phyloP scores from a whole-genome alignment of 2,888 invertebrate species.

The Adineta ricciae region DNA sequence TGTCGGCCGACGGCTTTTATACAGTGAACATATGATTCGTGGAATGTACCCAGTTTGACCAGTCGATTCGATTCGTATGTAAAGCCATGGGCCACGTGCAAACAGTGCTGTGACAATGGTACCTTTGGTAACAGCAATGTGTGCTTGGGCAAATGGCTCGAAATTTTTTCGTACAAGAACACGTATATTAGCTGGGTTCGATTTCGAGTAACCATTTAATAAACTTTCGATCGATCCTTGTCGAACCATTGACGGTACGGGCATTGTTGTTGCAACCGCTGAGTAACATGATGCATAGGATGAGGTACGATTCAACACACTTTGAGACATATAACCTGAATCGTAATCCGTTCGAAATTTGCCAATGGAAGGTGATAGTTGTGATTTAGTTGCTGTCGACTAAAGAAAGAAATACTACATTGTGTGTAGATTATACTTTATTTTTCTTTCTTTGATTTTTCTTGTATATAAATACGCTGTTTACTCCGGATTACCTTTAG shows the following conservation, averaged over 20 bases:
- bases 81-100: conserved; percentile 19
- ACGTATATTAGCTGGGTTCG: background rate
- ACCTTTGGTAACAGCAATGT: background rate
- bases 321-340: conserved; percentile 21
- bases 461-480: background rate
- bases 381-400: background rate
- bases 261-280: background rate
- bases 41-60: conserved; percentile 3
- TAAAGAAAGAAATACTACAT: background rate
- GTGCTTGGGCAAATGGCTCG: conserved; percentile 7
- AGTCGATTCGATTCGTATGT: background rate
- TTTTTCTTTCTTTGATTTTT: background rate
- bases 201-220: background rate
- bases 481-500: conserved; percentile 3
- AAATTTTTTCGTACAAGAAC: conserved; percentile 18
- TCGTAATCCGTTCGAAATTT: background rate
- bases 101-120: background rate
- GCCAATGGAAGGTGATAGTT: background rate
- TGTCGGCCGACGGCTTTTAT: background rate
- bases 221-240: conserved; percentile 12
- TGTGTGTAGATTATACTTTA: background rate
- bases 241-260: background rate
- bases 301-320: conserved; percentile 15
- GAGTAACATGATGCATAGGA: conserved; percentile 11
- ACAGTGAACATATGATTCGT: conserved; percentile 12